A percentile compares a stretch with the other conserved stretches of the same genome.
Evolutionary conservation across 2,797 vertebrate species (phyloP).

Genomic region (Fistularia tabacaria): DNA sequence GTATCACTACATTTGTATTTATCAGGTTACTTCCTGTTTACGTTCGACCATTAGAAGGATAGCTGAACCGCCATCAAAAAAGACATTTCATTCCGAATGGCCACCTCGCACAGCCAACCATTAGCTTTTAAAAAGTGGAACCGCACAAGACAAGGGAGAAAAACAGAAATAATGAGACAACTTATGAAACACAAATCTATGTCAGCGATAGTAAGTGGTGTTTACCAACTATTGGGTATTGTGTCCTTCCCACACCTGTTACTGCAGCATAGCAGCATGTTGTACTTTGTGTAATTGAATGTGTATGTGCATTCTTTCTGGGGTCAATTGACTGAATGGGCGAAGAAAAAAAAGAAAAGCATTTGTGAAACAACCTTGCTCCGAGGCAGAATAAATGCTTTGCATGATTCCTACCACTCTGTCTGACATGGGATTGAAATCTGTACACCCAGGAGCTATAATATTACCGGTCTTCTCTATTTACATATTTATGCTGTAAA

Average conservation of each 20-base stretch:
- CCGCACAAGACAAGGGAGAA: conserved; percentile 27
- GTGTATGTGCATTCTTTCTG: not conserved
- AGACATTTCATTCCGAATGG: too few species aligned
- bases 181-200: conserved; percentile 11
- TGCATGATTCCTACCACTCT: conserved; percentile 54
- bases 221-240: not conserved
- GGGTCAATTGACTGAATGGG: conserved; percentile 35
- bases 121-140: too few species aligned
- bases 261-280: not conserved
- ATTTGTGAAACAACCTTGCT: conserved; percentile 41
- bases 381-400: conserved; percentile 35
- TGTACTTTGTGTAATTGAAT: not conserved
- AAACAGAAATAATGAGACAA: conserved; percentile 38
- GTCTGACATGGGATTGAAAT: conserved; percentile 38
- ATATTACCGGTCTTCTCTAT: conserved; percentile 44
- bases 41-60: too few species aligned
- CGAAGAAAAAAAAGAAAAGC: conserved; percentile 14
- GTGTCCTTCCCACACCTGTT: not conserved
- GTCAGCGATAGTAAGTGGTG: not conserved
- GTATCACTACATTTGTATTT: too few species aligned
- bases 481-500: conserved; percentile 44
- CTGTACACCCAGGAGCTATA: conserved; percentile 41
- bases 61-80: too few species aligned
- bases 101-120: too few species aligned
- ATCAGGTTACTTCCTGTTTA: too few species aligned